These are phyloP conservation scores for Ips typographus DNA, from an alignment of 1,140 invertebrate genomes.

Conservation along the genomic window DNA sequence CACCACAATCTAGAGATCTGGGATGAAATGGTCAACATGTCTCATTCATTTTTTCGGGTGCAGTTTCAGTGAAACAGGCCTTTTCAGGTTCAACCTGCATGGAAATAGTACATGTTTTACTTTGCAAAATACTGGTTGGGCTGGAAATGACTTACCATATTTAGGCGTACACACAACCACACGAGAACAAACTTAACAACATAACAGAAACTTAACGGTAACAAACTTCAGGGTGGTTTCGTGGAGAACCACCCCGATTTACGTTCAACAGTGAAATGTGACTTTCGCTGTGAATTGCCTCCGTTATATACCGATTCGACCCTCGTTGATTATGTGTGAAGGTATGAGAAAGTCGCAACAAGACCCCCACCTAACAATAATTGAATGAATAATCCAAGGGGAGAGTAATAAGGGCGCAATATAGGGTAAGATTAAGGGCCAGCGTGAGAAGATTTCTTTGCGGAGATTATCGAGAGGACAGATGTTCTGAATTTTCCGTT, in stretches of 20 bases:
- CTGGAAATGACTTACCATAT: too few relatives aligned
- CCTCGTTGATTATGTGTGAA: constrained; percentile 12
- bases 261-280: not conserved
- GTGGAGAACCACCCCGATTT: not conserved
- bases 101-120: too few relatives aligned
- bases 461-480: not conserved
- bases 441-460: constrained; percentile 29
- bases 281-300: not conserved
- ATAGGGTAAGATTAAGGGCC: constrained; percentile 1
- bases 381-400: constrained; percentile 19
- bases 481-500: constrained; percentile 8
- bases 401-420: not conserved
- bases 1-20: too few relatives aligned
- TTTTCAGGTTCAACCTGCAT: too few relatives aligned
- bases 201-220: constrained; percentile 40
- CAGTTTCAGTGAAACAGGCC: too few relatives aligned
- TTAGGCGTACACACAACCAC: too few relatives aligned
- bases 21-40: too few relatives aligned
- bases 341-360: constrained; percentile 22
- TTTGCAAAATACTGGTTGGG: too few relatives aligned
- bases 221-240: constrained; percentile 15
- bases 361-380: constrained; percentile 25
- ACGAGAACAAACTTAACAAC: constrained; percentile 1
- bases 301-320: constrained; percentile 27
- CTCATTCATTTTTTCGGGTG: too few relatives aligned